Evolutionary conservation across 2,797 vertebrate species (phyloP), one percentile per base, ranked within the genome.

Genomic region (Echiichthys vipera): DNA sequence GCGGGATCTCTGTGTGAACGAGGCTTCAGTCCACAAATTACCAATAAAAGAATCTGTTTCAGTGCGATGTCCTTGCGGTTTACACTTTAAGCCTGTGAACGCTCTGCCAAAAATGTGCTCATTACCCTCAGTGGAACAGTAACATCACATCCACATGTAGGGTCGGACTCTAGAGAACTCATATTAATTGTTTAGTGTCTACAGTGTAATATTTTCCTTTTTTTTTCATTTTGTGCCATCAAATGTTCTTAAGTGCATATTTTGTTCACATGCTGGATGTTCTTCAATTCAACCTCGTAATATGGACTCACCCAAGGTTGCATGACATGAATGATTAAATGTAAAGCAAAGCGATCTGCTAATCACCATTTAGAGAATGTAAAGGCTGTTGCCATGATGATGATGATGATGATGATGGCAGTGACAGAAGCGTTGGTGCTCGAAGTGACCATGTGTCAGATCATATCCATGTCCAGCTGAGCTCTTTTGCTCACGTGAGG

Each of bases 401-500:
- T 36, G 24, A 42, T 32, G 59, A 29, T 46, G 46, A 37, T 36
- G 27, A 42, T 29, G 53, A 63, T 59, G 55, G 45, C 66, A 54
- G 27, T 14, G 25, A 18, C 47, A 12, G 36, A 61, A 45, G 70
- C n/a, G 13, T 27, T 12, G 27, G 40, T 54, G 57, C 22, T 55
- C 36, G 70, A 66, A 77, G 67, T 51, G 71, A 81, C 77, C 64
- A 42, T 61, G 25, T 63, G 83, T 89, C 86, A 46, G 78, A 88
- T 90, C 82, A 85, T 89, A 89, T 86, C 81, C 73, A 78, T 89
- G 72, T 84, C 85, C 72, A 58, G 75, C 74, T 79, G 76, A 84
- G 79, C 76, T 58, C 57, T 78, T 77, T 61, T 63, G 67, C 89
- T 93, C 88, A 91, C 72, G 84, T 90, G 86, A 92, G 88, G 86